Percentiles rank a stretch among this genome's conserved stretches.
These are phyloP conservation scores for Python bivittatus DNA, from an alignment of 2,113 vertebrate species.

Conservation along the genomic window DNA sequence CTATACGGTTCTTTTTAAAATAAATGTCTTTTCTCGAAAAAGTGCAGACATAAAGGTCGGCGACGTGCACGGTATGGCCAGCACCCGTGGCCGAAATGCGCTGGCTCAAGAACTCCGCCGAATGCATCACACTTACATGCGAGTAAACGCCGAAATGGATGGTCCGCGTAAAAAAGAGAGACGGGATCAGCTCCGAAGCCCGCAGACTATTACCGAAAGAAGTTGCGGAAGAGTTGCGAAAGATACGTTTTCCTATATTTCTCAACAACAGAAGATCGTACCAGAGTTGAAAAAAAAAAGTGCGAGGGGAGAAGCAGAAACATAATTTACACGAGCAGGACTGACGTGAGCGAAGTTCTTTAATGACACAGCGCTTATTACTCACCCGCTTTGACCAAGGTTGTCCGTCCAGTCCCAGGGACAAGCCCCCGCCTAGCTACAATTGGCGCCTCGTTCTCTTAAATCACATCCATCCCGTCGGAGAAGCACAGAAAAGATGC, in stretches of 20 bases:
- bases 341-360: background rate
- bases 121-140: background rate
- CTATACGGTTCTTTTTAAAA: background rate
- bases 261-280: background rate
- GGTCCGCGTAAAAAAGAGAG: too few species aligned
- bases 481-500: background rate
- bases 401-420: background rate
- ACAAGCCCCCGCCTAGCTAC: background rate
- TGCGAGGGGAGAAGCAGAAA: background rate
- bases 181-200: background rate
- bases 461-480: background rate
- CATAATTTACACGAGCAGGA: background rate
- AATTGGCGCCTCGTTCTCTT: background rate
- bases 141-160: background rate
- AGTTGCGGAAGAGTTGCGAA: background rate
- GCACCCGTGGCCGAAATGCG: background rate
- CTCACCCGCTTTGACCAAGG: background rate
- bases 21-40: background rate
- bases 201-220: background rate
- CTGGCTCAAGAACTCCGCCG: background rate
- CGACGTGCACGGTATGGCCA: background rate
- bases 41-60: background rate
- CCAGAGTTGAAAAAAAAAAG: background rate
- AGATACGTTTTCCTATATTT: background rate
- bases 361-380: background rate